phyloP scores from a whole-genome alignment of 2,113 vertebrate species.

The Vimba vimba region DNA sequence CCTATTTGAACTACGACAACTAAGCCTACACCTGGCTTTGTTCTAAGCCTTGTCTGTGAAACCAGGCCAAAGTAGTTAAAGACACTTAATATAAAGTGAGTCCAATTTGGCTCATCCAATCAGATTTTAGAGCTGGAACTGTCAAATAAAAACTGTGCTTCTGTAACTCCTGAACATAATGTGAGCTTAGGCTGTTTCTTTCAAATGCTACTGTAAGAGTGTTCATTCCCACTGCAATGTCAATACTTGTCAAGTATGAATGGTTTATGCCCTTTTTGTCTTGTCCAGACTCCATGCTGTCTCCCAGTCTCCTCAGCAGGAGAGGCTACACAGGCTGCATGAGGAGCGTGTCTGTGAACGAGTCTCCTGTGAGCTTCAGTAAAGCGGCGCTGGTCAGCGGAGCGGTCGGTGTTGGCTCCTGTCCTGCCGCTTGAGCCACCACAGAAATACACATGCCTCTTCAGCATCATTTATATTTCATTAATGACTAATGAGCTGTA shows the following conservation, averaged over 20 bases:
- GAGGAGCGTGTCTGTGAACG: constrained; percentile 86
- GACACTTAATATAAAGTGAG: background rate
- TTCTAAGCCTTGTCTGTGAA: too few relatives aligned
- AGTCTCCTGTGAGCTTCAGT: constrained; percentile 83
- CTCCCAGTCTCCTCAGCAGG: constrained; percentile 74
- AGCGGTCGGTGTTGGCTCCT: constrained; percentile 86
- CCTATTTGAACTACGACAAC: too few relatives aligned
- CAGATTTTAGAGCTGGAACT: background rate
- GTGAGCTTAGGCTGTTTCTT: background rate
- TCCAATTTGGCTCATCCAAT: background rate
- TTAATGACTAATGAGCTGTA: background rate
- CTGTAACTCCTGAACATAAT: background rate
- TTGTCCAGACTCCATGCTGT: constrained; percentile 81
- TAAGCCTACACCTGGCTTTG: too few relatives aligned
- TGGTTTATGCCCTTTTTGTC: background rate
- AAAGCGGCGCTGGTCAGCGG: constrained; percentile 88
- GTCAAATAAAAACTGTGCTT: background rate
- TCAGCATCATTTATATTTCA: constrained; percentile 11
- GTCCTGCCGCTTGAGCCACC: constrained; percentile 82
- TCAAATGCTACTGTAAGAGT: background rate
- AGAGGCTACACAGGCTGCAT: constrained; percentile 89
- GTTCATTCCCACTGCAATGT: background rate
- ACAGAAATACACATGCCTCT: background rate
- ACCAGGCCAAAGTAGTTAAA: too few relatives aligned
- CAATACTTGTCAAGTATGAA: background rate